These are phyloP conservation scores for Papilio xuthus DNA, from an alignment of 1,140 invertebrate species.

Conservation along the genomic window DNA sequence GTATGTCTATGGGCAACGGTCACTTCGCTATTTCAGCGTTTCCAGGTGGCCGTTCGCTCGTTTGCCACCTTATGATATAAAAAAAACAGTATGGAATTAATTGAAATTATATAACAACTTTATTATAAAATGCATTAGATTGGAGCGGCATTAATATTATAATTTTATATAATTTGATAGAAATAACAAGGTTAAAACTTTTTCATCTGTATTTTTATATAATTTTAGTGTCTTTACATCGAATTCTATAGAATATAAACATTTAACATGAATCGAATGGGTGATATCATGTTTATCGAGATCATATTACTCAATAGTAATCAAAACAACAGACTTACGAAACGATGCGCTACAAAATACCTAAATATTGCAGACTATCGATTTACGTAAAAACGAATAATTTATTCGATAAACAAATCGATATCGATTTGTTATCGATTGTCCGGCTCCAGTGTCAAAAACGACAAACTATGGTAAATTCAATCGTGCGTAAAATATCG, in stretches of 20 bases:
- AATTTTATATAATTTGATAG: too few relatives aligned
- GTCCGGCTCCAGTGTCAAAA: background rate
- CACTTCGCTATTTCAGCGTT: too few relatives aligned
- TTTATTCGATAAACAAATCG: conserved; percentile 40
- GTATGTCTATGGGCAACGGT: too few relatives aligned
- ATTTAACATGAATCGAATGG: background rate
- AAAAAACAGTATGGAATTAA: too few relatives aligned
- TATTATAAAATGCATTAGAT: too few relatives aligned
- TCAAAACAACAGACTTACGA: background rate
- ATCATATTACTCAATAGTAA: conserved; percentile 21
- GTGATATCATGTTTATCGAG: background rate
- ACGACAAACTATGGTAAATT: background rate
- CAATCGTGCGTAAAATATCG: background rate
- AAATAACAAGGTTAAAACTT: too few relatives aligned
- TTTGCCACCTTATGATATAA: too few relatives aligned
- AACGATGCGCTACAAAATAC: conserved; percentile 7
- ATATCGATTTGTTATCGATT: conserved; percentile 38
- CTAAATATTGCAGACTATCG: conserved; percentile 1
- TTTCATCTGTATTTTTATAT: too few relatives aligned
- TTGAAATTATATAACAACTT: too few relatives aligned
- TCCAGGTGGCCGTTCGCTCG: too few relatives aligned
- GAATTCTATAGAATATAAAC: background rate
- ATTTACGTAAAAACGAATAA: background rate
- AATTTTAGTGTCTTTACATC: background rate
- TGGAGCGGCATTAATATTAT: too few relatives aligned